Conservation (phyloP, 1,140 invertebrate species). For the Drosophila pandora region DNA sequence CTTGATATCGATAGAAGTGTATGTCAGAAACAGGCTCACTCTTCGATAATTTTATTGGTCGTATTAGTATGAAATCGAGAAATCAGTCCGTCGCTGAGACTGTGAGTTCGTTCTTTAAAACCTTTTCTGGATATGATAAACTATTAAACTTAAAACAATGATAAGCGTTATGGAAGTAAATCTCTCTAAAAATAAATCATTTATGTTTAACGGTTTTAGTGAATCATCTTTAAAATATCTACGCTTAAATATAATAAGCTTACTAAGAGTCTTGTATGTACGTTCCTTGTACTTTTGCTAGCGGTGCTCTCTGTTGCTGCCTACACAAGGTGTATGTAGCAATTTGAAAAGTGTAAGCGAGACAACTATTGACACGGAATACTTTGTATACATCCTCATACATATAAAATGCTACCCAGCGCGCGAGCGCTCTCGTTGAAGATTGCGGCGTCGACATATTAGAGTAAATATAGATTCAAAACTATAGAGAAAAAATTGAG, state of each 20-base stretch:
- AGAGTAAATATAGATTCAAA: conserved; percentile 25
- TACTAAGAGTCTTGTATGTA: conserved; percentile 47
- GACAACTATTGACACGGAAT: conserved; percentile 51
- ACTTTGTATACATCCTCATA: conserved; percentile 33
- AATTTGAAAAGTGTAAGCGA: conserved; percentile 59
- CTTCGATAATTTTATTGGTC: conserved; percentile 25
- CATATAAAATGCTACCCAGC: conserved; percentile 46
- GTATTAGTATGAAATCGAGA: conserved; percentile 44
- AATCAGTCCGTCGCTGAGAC: conserved; percentile 74
- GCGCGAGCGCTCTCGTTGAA: conserved; percentile 40
- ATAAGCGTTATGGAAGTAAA: conserved; percentile 44
- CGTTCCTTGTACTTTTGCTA: conserved; percentile 46
- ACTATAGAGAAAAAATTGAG: conserved; percentile 53
- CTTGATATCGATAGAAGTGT: not conserved
- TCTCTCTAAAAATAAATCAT: conserved; percentile 7
- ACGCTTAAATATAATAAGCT: conserved; percentile 32
- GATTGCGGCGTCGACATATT: conserved; percentile 43
- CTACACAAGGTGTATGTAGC: conserved; percentile 52
- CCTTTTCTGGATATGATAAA: conserved; percentile 53
- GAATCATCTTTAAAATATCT: conserved; percentile 22
- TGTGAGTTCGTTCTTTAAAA: conserved; percentile 56
- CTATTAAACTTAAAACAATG: conserved; percentile 48
- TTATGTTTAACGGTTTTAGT: conserved; percentile 1
- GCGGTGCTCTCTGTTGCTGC: conserved; percentile 49
- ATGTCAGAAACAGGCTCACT: not conserved